These are phyloP conservation scores for Arctocebus calabarensis DNA, from an alignment of 2,797 vertebrate species.

Conservation along the genomic window DNA sequence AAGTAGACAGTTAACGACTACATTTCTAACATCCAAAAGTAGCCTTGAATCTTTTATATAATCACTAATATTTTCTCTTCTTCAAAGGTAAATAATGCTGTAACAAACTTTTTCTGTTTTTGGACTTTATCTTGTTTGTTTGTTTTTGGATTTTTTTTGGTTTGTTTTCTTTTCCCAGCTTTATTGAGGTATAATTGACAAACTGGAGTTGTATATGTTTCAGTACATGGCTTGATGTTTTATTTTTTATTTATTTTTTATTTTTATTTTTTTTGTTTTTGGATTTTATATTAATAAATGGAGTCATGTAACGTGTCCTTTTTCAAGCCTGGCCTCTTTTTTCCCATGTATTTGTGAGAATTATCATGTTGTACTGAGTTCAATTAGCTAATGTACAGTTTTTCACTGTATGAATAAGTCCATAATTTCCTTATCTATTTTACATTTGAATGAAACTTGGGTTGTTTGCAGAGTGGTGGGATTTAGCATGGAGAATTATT, in stretches of 20 bases:
- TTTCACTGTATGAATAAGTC: not conserved
- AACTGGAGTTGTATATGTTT: too few relatives aligned
- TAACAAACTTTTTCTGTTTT: not conserved
- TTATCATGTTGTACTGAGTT: not conserved
- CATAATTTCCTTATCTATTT: not conserved
- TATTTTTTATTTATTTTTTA: too few relatives aligned
- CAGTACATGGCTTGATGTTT: too few relatives aligned
- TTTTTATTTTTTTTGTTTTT: not conserved
- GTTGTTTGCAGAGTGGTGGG: conserved; percentile 4
- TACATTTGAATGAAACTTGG: not conserved
- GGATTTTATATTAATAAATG: not conserved
- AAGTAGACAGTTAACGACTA: not conserved
- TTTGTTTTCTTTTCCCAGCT: too few relatives aligned
- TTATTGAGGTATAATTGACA: too few relatives aligned
- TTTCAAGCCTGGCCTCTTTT: not conserved
- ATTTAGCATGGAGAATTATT: not conserved
- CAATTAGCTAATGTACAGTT: not conserved
- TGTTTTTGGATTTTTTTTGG: conserved; percentile 33
- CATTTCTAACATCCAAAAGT: not conserved
- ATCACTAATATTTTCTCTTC: not conserved
- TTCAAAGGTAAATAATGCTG: not conserved
- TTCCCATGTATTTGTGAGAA: not conserved
- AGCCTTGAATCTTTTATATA: not conserved
- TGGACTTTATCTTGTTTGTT: not conserved
- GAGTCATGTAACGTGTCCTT: not conserved